Conservation (phyloP, 2,888 invertebrate genomes). For the Callyntrura guangdongensis region DNA sequence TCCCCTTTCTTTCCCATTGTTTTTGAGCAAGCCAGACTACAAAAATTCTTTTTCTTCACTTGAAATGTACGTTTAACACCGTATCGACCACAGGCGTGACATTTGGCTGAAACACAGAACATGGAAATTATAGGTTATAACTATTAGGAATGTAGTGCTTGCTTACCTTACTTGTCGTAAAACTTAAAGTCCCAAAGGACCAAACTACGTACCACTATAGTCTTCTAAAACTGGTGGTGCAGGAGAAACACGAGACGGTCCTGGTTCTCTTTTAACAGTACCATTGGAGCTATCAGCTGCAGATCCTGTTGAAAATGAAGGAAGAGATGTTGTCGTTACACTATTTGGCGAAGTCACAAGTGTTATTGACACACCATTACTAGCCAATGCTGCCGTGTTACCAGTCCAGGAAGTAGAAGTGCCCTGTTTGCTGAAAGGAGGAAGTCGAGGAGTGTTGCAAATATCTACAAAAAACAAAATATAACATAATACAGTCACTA, state of each 20-base stretch:
- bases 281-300: conserved; percentile 57
- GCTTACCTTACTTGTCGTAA: neutral
- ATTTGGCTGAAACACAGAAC: conserved; percentile 89
- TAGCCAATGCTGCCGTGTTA: conserved; percentile 67
- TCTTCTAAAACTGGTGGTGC: conserved; percentile 68
- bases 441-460: conserved; percentile 36
- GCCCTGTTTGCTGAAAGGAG: neutral
- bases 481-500: no score
- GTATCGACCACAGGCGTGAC: conserved; percentile 94
- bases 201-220: conserved; percentile 66
- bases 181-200: neutral
- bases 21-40: conserved; percentile 93
- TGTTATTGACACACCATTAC: conserved; percentile 78
- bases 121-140: no score
- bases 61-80: conserved; percentile 95
- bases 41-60: conserved; percentile 93
- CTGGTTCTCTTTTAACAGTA: neutral
- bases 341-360: conserved; percentile 47
- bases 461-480: conserved; percentile 10
- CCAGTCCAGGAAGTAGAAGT: conserved; percentile 40
- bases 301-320: neutral
- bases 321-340: neutral
- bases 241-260: conserved; percentile 25
- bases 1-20: conserved; percentile 78
- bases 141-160: neutral